These are phyloP conservation scores for Gopherus flavomarginatus DNA, from an alignment of 2,113 vertebrate species.

Conservation along the genomic window DNA sequence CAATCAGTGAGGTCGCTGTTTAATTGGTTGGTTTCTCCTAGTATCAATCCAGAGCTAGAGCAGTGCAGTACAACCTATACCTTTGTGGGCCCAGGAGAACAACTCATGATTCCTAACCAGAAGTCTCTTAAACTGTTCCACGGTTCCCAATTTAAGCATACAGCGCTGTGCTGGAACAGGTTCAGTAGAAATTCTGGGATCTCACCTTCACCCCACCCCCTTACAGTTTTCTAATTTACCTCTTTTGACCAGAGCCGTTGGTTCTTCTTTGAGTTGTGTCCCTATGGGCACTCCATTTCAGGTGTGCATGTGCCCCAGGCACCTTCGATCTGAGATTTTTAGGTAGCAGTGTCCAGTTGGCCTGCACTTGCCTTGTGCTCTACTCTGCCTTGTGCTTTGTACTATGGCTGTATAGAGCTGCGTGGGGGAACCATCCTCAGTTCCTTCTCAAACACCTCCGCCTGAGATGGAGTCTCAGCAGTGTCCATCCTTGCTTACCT, in stretches of 20 bases:
- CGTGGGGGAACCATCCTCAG: background rate
- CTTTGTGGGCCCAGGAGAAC: background rate
- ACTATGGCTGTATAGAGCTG: background rate
- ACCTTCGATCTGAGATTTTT: background rate
- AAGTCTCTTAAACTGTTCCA: background rate
- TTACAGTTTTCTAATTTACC: background rate
- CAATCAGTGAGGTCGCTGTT: background rate
- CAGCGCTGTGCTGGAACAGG: no score
- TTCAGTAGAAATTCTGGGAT: background rate
- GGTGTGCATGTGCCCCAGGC: no score
- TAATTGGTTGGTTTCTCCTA: background rate
- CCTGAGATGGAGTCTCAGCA: background rate
- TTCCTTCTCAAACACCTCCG: background rate
- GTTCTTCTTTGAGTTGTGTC: background rate
- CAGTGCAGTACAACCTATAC: background rate
- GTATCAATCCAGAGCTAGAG: background rate
- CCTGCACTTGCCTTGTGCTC: background rate
- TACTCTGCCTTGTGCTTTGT: background rate
- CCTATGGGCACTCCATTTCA: background rate
- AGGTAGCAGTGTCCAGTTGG: background rate
- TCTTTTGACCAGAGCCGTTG: background rate
- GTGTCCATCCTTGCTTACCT: background rate
- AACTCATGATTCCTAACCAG: background rate
- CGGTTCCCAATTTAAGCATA: background rate
- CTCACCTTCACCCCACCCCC: background rate